These are phyloP conservation scores for Balaeniceps rex DNA, from an alignment of 2,113 vertebrate genomes.

Conservation along the genomic window DNA sequence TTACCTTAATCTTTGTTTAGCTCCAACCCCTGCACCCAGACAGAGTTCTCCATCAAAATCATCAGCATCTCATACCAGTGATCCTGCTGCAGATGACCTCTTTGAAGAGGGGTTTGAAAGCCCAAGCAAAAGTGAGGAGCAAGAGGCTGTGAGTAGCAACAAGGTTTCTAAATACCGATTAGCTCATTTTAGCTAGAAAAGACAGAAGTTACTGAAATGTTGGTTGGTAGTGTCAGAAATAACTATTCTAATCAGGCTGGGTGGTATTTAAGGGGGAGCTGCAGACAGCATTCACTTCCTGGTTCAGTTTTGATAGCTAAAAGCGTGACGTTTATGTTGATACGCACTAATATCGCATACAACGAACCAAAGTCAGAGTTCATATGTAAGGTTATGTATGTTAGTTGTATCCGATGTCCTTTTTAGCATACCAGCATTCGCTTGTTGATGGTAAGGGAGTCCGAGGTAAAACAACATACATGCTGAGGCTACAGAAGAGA, in stretches of 20 bases:
- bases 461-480: not conserved
- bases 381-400: not conserved
- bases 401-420: not conserved
- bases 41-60: slow-evolving; percentile 96
- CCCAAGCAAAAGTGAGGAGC: slow-evolving; percentile 93
- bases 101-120: slow-evolving; percentile 95
- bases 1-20: slow-evolving; percentile 67
- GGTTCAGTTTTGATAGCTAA: not conserved
- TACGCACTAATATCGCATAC: not conserved
- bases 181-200: not conserved
- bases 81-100: slow-evolving; percentile 89
- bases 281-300: not conserved
- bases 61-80: slow-evolving; percentile 90
- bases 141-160: slow-evolving; percentile 88
- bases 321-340: not conserved
- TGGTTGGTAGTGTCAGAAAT: not conserved
- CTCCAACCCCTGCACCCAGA: slow-evolving; percentile 92
- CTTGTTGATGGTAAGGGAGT: not conserved
- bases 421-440: not conserved
- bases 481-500: not conserved
- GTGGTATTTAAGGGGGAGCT: not conserved
- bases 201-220: not conserved
- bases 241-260: not conserved
- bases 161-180: not conserved
- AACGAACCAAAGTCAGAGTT: not conserved